phyloP scores from a whole-genome alignment of 2,888 invertebrate genomes.

The Acanthosoma haemorrhoidale region DNA sequence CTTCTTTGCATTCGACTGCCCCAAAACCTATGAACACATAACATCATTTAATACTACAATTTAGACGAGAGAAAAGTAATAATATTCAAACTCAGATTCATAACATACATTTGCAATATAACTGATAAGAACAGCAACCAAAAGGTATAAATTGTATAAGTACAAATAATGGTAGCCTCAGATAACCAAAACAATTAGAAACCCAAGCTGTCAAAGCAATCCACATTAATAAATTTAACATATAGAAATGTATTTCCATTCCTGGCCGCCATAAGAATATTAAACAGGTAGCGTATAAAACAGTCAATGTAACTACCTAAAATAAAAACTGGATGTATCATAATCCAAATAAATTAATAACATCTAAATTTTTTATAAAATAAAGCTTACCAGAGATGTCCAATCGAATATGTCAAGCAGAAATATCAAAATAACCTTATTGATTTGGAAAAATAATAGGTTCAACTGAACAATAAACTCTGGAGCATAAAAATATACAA shows the following conservation, averaged over 20 bases:
- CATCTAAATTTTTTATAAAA: neutral
- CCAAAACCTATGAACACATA: neutral
- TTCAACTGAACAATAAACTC: conserved; percentile 31
- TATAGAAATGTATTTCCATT: conserved; percentile 28
- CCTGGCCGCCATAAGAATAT: conserved; percentile 37
- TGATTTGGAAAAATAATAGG: conserved; percentile 31
- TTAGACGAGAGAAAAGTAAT: too few relatives aligned
- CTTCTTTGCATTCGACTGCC: neutral
- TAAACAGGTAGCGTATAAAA: conserved; percentile 26
- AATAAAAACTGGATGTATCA: conserved; percentile 29
- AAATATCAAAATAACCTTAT: conserved; percentile 44
- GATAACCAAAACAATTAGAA: conserved; percentile 37
- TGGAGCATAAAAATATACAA: conserved; percentile 39
- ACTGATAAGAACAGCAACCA: conserved; percentile 29
- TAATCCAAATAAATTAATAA: neutral
- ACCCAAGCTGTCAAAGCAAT: conserved; percentile 38
- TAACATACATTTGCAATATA: conserved; percentile 30
- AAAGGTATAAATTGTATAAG: conserved; percentile 36
- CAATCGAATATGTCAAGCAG: conserved; percentile 42
- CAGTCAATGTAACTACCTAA: conserved; percentile 32
- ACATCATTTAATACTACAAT: neutral
- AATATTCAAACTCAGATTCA: too few relatives aligned
- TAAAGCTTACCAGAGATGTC: conserved; percentile 36
- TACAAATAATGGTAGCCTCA: conserved; percentile 37
- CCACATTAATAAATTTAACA: conserved; percentile 37